phyloP scores from a whole-genome alignment of 2,113 vertebrate species.

The Neolamprologus brichardi region DNA sequence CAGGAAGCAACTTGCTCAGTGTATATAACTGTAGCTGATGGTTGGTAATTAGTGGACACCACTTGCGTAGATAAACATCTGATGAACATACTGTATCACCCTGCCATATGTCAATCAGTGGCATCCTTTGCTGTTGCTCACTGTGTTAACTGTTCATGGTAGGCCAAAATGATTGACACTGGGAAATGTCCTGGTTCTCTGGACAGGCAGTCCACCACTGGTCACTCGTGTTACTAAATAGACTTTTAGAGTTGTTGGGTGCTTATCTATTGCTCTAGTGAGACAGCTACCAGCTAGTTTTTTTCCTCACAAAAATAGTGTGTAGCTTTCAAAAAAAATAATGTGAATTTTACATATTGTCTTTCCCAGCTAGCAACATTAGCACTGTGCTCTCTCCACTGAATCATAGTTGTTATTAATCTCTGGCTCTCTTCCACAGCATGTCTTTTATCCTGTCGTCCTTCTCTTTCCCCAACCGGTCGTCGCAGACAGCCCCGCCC shows the following conservation, averaged over 20 bases:
- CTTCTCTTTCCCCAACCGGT: rapidly evolving
- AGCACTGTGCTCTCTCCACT: background rate
- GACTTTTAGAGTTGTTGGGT: background rate
- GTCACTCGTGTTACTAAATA: background rate
- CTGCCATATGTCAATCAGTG: background rate
- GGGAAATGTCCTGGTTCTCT: background rate
- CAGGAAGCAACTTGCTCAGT: background rate
- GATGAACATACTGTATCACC: background rate
- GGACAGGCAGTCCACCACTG: background rate
- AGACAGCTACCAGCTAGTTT: background rate
- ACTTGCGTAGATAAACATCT: background rate
- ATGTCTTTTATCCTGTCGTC: background rate
- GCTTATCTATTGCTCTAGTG: background rate
- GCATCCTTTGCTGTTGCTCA: background rate
- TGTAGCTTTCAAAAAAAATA: background rate
- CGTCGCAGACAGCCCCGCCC: rapidly evolving
- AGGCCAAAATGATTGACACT: rapidly evolving
- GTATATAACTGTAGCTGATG: background rate
- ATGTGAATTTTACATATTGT: background rate
- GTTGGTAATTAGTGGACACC: background rate
- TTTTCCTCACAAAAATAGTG: background rate
- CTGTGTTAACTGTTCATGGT: background rate
- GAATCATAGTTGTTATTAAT: background rate
- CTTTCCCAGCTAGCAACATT: background rate
- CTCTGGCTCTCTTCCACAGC: background rate